Evolutionary conservation across 1,140 invertebrate genomes (phyloP), one percentile per base, ranked within the genome.

Genomic region (Tetramorium simillimum): DNA sequence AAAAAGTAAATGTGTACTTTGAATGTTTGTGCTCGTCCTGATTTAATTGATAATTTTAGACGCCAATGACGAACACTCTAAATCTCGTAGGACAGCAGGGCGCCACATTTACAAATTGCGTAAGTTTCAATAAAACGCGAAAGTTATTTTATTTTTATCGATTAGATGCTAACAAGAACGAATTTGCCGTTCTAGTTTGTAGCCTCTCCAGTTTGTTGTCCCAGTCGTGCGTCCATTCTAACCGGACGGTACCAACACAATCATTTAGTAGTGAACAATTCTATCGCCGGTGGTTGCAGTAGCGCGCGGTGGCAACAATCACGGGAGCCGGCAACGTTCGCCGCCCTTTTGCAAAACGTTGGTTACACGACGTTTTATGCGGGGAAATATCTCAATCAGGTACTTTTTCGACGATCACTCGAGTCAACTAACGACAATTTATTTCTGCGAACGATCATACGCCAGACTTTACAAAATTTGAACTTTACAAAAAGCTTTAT

Each of bases 221-320:
- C 98, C 18, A 98, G 98, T 93, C 96, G 98, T 65, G 97, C 98
- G 12, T 97, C 98, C 51, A 96, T 99, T 60, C 95, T 99, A 18
- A 98, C 98, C 0, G 98, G 98, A 43, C 95, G 96, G 85, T 99
- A 98, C 94, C 96, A 97, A 0, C 98, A 99, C 92, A 99, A 99
- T 95, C 97, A 98, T 92, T 92, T 95, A 24, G 97, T 97, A 0
- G 92, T 95, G 2, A 98, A 98, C 93, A 99, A 99, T 95, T 97
- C 97, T 0, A 46, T 97, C 0, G 91, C 90, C 24, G 98, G 98
- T 0, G 97, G 97, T 63, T 99, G 98, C 94, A 97, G 97, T 85
- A 96, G 97, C 82, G 3, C 75, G 0, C 9, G 93, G 1, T 99
- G 98, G 98, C 96, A 97, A 92, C 90, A 94, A 37, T 92, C 92